Base-by-base conservation (phyloP, 2,113 vertebrate genomes). In the Nansenia antarctica region DNA sequence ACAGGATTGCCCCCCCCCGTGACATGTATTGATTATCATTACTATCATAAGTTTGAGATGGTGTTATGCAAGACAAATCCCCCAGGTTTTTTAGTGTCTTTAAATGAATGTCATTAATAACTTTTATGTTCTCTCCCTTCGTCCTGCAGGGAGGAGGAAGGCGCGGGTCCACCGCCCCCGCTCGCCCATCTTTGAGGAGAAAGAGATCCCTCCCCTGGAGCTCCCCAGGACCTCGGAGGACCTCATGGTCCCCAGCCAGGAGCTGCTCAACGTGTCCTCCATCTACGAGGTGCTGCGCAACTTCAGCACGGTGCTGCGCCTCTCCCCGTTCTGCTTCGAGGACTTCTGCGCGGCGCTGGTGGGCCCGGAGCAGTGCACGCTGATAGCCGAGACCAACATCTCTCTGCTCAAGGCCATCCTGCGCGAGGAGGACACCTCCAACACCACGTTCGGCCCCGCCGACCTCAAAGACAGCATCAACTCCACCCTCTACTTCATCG, bases 381-480 rank as follows among this genome's bases (percentile, higher is more conserved):
- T 99, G 76, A 94, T 99, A 87, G 96, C 98, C 0, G 98, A 99
- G 91, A 98, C 94, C 55, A 97, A 99, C 26, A 95, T 95, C 49
- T 92, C 95, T 57, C 93, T 99, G 67, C 82, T 99, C 81, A 99
- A 98, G 90, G 96, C 93, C 30, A 97, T 99, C 88, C 90, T 99
- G 63, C 95, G 95, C 1, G 98, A 99, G 86, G 98, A 99, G 88
- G 98, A 99, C 88, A 93, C 96, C 34, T 98, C 96, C 79, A 99
- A 99, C 91, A 99, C 98, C 84, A 97, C 95, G 74, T 99, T 99
- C 59, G 98, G 97, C 77, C 97, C 98, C 1, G 96, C 96, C 30
- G 98, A 99, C 86, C 94, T 99, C 82, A 99, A 98, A 84, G 98
- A 99, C 88, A 99, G 97, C 34, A 94, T 97, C 76, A 96, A 99